phyloP scores from a whole-genome alignment of 1,140 invertebrate species.

The Chironomus tepperi region DNA sequence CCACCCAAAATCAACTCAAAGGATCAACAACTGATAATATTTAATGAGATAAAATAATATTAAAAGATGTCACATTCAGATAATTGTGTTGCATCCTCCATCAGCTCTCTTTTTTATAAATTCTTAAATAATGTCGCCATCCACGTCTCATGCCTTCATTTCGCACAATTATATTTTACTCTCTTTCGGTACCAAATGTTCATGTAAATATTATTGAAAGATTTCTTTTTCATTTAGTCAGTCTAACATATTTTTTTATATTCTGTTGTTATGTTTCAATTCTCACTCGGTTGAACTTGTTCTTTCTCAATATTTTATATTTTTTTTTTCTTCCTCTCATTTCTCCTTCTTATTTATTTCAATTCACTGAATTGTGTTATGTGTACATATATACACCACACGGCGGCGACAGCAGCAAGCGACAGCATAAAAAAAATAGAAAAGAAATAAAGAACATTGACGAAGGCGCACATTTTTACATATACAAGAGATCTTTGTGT shows the following conservation, averaged over 20 bases:
- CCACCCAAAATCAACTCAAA: no score
- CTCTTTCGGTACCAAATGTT: constrained; percentile 5
- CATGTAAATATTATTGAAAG: background rate
- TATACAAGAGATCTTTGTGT: background rate
- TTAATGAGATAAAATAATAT: no score
- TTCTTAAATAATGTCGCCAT: background rate
- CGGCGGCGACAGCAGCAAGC: background rate
- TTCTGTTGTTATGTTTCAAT: background rate
- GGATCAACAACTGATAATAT: no score
- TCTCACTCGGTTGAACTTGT: background rate
- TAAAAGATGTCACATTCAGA: no score
- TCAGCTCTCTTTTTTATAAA: background rate
- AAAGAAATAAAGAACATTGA: background rate
- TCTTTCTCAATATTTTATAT: background rate
- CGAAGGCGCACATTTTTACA: background rate
- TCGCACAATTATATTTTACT: background rate
- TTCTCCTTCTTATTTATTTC: background rate
- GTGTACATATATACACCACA: background rate
- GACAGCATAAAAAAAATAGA: background rate
- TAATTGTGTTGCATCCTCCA: no score
- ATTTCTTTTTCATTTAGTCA: background rate
- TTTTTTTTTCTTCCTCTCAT: background rate
- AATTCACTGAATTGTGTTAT: no score
- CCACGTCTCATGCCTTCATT: background rate
- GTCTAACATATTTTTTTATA: constrained; percentile 5